Conservation (phyloP, 2,113 vertebrate genomes). For the Eulacestoma nigropectus region DNA sequence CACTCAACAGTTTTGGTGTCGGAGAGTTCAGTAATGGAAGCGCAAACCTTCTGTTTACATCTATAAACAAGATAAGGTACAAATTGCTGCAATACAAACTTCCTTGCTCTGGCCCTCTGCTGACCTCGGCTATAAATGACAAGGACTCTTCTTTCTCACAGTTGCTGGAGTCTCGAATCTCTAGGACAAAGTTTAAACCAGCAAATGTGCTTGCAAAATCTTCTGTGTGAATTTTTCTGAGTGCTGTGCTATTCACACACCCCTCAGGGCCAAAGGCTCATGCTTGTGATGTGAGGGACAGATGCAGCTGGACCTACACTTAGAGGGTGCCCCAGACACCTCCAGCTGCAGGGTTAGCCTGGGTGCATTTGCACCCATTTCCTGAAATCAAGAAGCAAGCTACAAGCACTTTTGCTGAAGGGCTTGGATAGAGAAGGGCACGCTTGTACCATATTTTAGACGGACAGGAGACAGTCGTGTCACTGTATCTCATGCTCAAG, state of each 20-base stretch:
- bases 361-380: background rate
- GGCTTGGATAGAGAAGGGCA: background rate
- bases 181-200: background rate
- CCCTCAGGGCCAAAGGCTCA: fast-evolving
- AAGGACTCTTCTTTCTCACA: conserved; percentile 6
- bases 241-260: background rate
- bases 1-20: background rate
- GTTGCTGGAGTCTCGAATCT: background rate
- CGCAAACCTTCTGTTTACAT: conserved; percentile 56
- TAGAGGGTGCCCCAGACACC: background rate
- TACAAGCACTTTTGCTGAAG: background rate
- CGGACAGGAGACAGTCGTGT: background rate
- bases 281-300: background rate
- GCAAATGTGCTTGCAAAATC: background rate
- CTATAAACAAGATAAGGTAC: conserved; percentile 61
- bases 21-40: conserved; percentile 10
- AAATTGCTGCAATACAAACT: conserved; percentile 60
- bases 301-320: background rate
- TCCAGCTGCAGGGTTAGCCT: background rate
- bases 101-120: conserved; percentile 39
- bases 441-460: fast-evolving
- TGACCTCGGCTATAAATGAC: conserved; percentile 42
- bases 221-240: background rate
- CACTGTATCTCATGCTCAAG: background rate
- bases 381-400: background rate